These are phyloP conservation scores for Lathamus discolor DNA, from an alignment of 2,113 vertebrate genomes.

Conservation along the genomic window DNA sequence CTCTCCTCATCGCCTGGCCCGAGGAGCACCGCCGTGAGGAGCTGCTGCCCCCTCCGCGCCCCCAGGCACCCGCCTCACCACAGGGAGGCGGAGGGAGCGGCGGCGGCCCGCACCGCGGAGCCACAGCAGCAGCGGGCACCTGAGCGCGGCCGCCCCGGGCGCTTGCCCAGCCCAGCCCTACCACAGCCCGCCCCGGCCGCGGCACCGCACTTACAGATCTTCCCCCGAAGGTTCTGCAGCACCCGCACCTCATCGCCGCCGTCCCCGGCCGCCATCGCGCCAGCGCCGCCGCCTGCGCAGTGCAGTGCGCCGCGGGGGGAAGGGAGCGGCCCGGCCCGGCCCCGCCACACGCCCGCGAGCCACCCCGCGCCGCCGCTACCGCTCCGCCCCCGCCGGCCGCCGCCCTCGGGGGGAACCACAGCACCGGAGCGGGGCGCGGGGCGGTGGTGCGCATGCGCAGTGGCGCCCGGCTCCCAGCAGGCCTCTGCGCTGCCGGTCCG, in stretches of 20 bases:
- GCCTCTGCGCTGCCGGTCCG: background rate
- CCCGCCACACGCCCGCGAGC: background rate
- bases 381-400: background rate
- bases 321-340: background rate
- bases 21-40: background rate
- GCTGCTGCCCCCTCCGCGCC: background rate
- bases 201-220: slow-evolving; percentile 83
- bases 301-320: background rate
- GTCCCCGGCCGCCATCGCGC: slow-evolving; percentile 75
- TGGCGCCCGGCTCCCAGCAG: background rate
- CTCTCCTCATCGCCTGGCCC: background rate
- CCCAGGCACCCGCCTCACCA: background rate
- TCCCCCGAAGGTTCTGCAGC: slow-evolving; percentile 85
- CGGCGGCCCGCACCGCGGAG: background rate
- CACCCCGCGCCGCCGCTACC: background rate
- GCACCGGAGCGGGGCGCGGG: background rate
- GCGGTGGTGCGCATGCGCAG: background rate
- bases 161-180: background rate
- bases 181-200: background rate
- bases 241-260: slow-evolving; percentile 82
- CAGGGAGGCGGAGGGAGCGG: no score
- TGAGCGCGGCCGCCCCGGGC: background rate
- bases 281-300: background rate
- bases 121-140: background rate
- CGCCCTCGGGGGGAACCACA: background rate